Base-by-base conservation (phyloP, 2,888 invertebrate species). In the Podotricha telesiphe region DNA sequence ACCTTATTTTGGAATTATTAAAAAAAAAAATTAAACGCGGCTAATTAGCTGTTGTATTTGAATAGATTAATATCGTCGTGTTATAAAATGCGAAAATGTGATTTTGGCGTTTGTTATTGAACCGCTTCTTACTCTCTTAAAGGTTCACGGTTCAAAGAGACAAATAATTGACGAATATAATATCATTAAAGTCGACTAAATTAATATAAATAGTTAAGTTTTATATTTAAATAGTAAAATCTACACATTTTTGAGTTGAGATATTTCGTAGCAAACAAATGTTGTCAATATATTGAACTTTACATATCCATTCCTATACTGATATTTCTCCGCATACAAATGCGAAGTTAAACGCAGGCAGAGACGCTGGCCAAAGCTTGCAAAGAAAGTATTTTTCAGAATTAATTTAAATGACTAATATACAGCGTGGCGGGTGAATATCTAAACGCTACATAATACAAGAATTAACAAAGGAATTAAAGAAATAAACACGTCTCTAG, bases 1-100 rank as follows among this genome's bases (percentile, higher is more conserved):
- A 82, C 84, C 79, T 70, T 75, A 67, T 74, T 72, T 66, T 53
- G 13, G 68, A 72, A 73, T 70, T 73, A 77, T 74, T 73, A 75
- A 73, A 71, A 70, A 69, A 74, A 67, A 65, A 10, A 20, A 74
- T 73, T 71, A 69, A 74, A 71, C 67, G 69, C 47, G 53, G 67
- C 68, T 75, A 75, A 74, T 75, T 74, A 75, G 58, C 59, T 65
- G 71, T 66, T 74, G 75, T 62, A 68, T 73, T 70, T 62, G 55
- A 37, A 69, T 70, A 75, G 73, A 74, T 73, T 67, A 17, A 28
- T 74, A 76, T 74, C 61, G 69, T 70, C 69, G 59, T 65, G 71
- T 75, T 74, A 70, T 64, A 58, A 70, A 70, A 71, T 42, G 62
- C 59, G 48, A 67, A 56, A 51, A 13, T 56, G 15, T 10, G 20